These are phyloP conservation scores for Siniperca knerii DNA, from an alignment of 2,113 vertebrate genomes.

Conservation along the genomic window DNA sequence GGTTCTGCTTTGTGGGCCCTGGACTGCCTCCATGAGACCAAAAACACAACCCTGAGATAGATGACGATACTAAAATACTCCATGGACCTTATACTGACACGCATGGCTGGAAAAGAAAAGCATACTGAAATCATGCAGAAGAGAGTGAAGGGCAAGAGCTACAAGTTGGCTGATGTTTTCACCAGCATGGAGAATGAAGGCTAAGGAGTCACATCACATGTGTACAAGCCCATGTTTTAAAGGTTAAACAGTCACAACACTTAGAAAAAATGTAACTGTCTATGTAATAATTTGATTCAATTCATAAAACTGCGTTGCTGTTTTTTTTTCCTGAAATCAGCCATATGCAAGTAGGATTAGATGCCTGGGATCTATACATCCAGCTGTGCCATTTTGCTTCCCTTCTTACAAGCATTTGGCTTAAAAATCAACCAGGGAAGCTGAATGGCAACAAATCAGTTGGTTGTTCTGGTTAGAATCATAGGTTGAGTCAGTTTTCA, in stretches of 20 bases:
- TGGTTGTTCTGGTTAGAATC: not conserved
- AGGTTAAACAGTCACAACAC: not conserved
- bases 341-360: conserved; percentile 4
- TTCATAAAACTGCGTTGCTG: not conserved
- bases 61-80: conserved; percentile 3
- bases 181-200: not conserved
- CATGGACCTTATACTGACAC: conserved; percentile 19
- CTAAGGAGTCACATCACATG: not conserved
- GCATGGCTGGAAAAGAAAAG: conserved; percentile 48
- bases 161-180: not conserved
- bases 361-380: not conserved
- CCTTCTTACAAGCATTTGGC: conserved; percentile 13
- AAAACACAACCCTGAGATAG: not conserved
- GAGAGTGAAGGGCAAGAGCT: not conserved
- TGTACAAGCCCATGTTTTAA: not conserved
- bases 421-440: conserved; percentile 32
- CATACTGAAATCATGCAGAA: not conserved
- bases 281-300: not conserved
- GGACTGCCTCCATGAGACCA: not conserved
- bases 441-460: conserved; percentile 13
- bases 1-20: not conserved
- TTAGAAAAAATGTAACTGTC: not conserved
- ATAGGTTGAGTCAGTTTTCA: not conserved
- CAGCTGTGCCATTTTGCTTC: conserved; percentile 30
- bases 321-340: not conserved